These are phyloP conservation scores for Tragelaphus scriptus DNA, from an alignment of 2,113 vertebrate genomes.

Conservation along the genomic window DNA sequence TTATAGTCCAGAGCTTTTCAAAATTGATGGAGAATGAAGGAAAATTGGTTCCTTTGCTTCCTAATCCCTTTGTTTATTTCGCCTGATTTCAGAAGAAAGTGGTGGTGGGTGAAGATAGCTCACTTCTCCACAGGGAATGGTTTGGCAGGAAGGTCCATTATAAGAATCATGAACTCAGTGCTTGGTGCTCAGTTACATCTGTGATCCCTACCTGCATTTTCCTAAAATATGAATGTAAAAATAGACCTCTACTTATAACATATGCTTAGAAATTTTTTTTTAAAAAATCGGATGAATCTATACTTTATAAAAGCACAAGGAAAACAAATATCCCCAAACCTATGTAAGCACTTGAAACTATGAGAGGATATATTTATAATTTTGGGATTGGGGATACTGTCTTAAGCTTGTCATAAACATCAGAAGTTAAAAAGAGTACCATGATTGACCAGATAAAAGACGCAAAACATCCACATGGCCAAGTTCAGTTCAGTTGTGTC, in stretches of 20 bases:
- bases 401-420: neutral
- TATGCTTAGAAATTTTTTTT: neutral
- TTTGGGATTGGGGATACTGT: neutral
- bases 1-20: neutral
- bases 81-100: neutral
- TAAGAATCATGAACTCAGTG: neutral
- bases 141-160: neutral
- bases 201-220: neutral
- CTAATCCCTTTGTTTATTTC: neutral
- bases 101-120: neutral
- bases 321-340: neutral
- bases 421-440: neutral
- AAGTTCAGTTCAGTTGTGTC: neutral
- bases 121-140: neutral
- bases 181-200: neutral
- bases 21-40: neutral
- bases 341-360: neutral
- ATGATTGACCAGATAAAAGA: neutral
- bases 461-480: neutral
- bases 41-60: neutral
- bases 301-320: neutral
- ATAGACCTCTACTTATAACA: neutral
- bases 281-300: neutral
- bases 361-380: neutral
- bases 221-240: neutral